These are phyloP conservation scores for Marmota flaviventris DNA, from an alignment of 2,113 vertebrate species.

Conservation along the genomic window DNA sequence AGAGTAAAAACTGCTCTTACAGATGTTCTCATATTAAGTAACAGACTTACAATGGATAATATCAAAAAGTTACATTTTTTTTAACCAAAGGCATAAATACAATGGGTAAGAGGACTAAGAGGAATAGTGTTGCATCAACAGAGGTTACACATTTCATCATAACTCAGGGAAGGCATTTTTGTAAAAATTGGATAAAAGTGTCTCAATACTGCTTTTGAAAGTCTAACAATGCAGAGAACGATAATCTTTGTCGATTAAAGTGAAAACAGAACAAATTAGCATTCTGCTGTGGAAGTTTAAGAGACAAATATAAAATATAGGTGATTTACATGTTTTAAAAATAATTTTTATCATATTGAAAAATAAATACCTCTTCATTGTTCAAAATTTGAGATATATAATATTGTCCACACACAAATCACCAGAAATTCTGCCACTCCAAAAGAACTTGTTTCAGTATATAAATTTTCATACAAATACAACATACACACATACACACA, in stretches of 20 bases:
- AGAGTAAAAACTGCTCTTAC: conserved; percentile 42
- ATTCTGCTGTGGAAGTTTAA: neutral
- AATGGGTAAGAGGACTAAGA: neutral
- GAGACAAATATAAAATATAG: neutral
- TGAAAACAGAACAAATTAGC: conserved; percentile 43
- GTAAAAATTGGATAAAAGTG: conserved; percentile 55
- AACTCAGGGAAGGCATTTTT: conserved; percentile 57
- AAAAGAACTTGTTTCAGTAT: neutral
- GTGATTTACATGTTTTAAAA: neutral
- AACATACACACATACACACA: neutral
- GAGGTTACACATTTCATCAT: conserved; percentile 52
- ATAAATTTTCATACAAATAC: neutral
- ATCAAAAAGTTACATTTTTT: conserved; percentile 61
- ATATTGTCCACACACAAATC: neutral
- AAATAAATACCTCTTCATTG: neutral
- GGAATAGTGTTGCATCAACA: conserved; percentile 55
- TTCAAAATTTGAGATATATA: conserved; percentile 41
- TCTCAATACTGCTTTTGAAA: conserved; percentile 20
- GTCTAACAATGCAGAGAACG: neutral
- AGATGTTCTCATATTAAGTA: conserved; percentile 59
- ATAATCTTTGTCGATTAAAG: conserved; percentile 57
- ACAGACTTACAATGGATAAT: conserved; percentile 45
- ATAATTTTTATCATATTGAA: conserved; percentile 32
- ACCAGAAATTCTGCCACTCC: neutral
- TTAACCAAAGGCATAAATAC: conserved; percentile 58